phyloP scores from a whole-genome alignment of 2,113 vertebrate species.

The Psilopsiagon aurifrons region DNA sequence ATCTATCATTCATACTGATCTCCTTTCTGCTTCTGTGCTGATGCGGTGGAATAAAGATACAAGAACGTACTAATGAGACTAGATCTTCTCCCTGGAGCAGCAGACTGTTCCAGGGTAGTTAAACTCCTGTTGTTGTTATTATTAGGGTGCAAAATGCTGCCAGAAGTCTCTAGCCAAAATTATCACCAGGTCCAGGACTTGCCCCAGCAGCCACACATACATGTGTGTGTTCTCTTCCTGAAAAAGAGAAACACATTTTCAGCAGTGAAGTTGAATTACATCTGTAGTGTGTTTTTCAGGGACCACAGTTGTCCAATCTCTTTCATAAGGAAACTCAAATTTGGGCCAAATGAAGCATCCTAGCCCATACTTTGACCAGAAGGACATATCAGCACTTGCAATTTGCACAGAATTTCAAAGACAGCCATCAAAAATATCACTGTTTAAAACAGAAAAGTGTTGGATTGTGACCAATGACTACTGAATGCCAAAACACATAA shows the following conservation, averaged over 20 bases:
- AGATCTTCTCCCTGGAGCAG: background rate
- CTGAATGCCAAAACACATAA: background rate
- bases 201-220: background rate
- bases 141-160: background rate
- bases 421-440: background rate
- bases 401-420: background rate
- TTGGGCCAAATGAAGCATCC: background rate
- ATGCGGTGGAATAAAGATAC: background rate
- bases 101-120: background rate
- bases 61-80: background rate
- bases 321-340: background rate
- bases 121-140: background rate
- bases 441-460: background rate
- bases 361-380: background rate
- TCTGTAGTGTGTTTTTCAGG: background rate
- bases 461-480: background rate
- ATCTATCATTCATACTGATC: background rate
- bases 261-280: background rate
- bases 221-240: fast-evolving
- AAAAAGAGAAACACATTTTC: background rate
- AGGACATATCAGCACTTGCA: background rate
- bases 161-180: background rate
- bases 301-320: background rate
- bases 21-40: background rate
- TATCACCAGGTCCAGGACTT: background rate